Percentiles rank a stretch among this genome's conserved stretches.
These are phyloP conservation scores for Aplochiton taeniatus DNA, from an alignment of 2,797 vertebrate genomes.

Conservation along the genomic window DNA sequence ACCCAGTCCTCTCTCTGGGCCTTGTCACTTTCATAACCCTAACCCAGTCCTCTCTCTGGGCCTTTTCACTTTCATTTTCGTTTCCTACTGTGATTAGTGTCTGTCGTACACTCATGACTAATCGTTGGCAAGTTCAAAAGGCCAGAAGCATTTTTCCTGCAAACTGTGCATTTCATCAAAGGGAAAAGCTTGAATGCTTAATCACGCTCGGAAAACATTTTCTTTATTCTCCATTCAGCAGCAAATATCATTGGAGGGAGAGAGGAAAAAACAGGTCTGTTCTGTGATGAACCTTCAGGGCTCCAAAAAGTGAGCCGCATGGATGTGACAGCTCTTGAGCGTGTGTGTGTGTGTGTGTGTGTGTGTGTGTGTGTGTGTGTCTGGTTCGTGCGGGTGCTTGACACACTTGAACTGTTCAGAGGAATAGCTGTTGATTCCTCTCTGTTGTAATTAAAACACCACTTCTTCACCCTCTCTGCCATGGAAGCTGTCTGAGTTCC, in stretches of 20 bases:
- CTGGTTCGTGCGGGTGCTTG: background rate
- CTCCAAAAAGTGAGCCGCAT: constrained; percentile 15
- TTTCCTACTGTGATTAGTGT: constrained; percentile 28
- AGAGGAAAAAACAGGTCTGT: constrained; percentile 2
- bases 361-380: constrained; percentile 3
- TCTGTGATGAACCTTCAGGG: constrained; percentile 18
- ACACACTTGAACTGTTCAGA: constrained; percentile 4
- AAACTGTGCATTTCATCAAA: constrained; percentile 19
- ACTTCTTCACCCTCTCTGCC: constrained; percentile 34
- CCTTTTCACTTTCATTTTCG: constrained; percentile 3
- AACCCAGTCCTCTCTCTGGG: background rate
- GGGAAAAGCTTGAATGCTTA: constrained; percentile 19
- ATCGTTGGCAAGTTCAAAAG: constrained; percentile 32
- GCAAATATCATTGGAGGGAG: background rate
- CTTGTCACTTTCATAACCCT: background rate
- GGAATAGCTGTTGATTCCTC: constrained; percentile 40
- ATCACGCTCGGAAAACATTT: constrained; percentile 2
- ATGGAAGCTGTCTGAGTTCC: constrained; percentile 25
- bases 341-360: constrained; percentile 21
- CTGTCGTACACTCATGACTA: constrained; percentile 27
- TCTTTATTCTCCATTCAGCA: constrained; percentile 11
- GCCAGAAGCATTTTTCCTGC: constrained; percentile 7
- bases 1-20: too few species aligned
- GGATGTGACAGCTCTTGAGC: constrained; percentile 43
- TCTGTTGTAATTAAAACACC: constrained; percentile 26